Evolutionary conservation across 2,797 vertebrate genomes (phyloP).

Genomic region (Pogonophryne albipinna): DNA sequence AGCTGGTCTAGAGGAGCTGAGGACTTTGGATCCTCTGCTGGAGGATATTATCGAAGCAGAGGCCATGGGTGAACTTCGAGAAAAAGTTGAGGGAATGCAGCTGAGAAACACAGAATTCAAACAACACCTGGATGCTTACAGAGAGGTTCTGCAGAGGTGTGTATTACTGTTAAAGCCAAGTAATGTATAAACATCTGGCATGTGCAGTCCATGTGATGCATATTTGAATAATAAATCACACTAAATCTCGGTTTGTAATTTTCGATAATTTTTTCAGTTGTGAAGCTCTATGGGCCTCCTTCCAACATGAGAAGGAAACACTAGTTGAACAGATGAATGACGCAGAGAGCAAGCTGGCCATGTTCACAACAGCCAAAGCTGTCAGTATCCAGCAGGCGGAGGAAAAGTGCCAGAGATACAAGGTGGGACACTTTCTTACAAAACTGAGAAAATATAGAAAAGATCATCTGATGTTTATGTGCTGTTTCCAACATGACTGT

Average conservation of each 20-base stretch:
- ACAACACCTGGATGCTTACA: slow-evolving; percentile 82
- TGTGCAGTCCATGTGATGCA: background rate
- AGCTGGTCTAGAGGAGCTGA: slow-evolving; percentile 82
- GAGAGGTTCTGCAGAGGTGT: slow-evolving; percentile 80
- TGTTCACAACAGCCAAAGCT: slow-evolving; percentile 90
- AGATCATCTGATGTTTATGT: background rate
- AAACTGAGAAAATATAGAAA: background rate
- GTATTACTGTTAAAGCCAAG: slow-evolving; percentile 13
- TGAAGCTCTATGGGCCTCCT: slow-evolving; percentile 87
- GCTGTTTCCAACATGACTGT: background rate
- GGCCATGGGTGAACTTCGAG: slow-evolving; percentile 78
- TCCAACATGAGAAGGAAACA: slow-evolving; percentile 87
- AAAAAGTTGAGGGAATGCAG: slow-evolving; percentile 77
- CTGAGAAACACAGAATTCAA: slow-evolving; percentile 77
- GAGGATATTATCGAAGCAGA: slow-evolving; percentile 78
- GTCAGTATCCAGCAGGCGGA: slow-evolving; percentile 86
- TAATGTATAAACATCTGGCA: background rate
- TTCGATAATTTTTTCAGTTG: slow-evolving; percentile 80
- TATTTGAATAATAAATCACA: background rate
- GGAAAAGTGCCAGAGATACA: slow-evolving; percentile 88
- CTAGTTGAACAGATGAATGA: slow-evolving; percentile 91
- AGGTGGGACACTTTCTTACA: slow-evolving; percentile 79
- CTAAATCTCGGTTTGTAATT: slow-evolving; percentile 5
- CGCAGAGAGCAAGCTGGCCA: slow-evolving; percentile 88
- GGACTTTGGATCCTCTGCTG: slow-evolving; percentile 80